phyloP scores from a whole-genome alignment of 2,888 invertebrate species.

The Zonitis immaculata region DNA sequence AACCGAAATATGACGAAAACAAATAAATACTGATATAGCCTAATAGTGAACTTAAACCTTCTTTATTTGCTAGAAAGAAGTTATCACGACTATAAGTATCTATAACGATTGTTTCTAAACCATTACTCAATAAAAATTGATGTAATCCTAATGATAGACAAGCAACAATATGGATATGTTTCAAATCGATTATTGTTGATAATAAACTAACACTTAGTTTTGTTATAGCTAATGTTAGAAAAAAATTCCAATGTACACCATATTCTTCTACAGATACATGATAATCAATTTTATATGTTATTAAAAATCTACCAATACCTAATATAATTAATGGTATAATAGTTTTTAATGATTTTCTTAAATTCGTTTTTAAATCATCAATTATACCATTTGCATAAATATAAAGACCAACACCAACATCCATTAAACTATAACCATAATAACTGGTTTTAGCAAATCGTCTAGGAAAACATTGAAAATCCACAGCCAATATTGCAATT shows the following conservation, averaged over 20 bases:
- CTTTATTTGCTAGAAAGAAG: slow-evolving; percentile 79
- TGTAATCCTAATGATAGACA: slow-evolving; percentile 57
- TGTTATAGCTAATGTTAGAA: slow-evolving; percentile 83
- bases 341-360: slow-evolving; percentile 42
- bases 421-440: slow-evolving; percentile 90
- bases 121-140: slow-evolving; percentile 59
- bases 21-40: slow-evolving; percentile 85
- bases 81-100: slow-evolving; percentile 53
- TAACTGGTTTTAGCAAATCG: slow-evolving; percentile 82
- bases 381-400: slow-evolving; percentile 76
- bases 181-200: slow-evolving; percentile 52
- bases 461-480: slow-evolving; percentile 82
- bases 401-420: slow-evolving; percentile 89
- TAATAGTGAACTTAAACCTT: slow-evolving; percentile 80
- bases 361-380: slow-evolving; percentile 45
- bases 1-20: slow-evolving; percentile 63
- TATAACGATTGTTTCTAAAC: slow-evolving; percentile 68
- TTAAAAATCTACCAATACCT: slow-evolving; percentile 59
- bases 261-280: slow-evolving; percentile 89
- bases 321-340: slow-evolving; percentile 54
- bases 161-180: slow-evolving; percentile 54
- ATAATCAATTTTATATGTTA: slow-evolving; percentile 67
- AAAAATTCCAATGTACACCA: slow-evolving; percentile 98
- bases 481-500: slow-evolving; percentile 87
- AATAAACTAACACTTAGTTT: slow-evolving; percentile 67